Evolutionary conservation across 2,113 vertebrate genomes (phyloP), one percentile per base, ranked within the genome.

Genomic region (Steatornis caripensis): DNA sequence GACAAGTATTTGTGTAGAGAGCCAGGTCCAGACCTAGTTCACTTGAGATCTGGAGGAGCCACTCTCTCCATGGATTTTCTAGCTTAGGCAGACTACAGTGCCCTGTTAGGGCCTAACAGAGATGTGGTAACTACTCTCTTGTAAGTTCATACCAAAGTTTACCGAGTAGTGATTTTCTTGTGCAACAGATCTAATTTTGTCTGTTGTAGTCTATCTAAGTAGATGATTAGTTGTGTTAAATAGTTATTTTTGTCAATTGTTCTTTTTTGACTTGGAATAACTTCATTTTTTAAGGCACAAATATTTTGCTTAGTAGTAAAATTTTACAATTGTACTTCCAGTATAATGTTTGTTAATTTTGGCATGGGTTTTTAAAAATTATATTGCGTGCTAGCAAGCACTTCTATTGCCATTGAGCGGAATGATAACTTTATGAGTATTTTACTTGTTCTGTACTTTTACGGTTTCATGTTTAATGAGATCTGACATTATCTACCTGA

Each of bases 81-180:
- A 29, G 51, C 9, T 53, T 8, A 65, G 8, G 51, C 26, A 48
- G 26, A 41, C 21, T 15, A 0, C 26, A 61, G 39, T 43, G 39
- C 34, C 57, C 46, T 36, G 0, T 1, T 32, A 39, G 34, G 45
- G 15, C 48, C 34, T 7, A 8, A 39, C 1, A 4, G 21, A 45
- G 49, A 15, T 26, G 66, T 16, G 22, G 18, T 41, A 30, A 23
- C 39, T 71, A 1, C 37, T 53, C 26, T 22, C 41, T 3, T 7
- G 0, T 15, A 48, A 64, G 2, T 54, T 89, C 43, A 29, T 6
- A 48, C 15, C 17, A 62, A 64, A 4, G 7, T 49, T 79, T 45
- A 71, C 39, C 1, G 14, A 80, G 30, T 5, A 61, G 11, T 34
- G 37, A 19, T 53, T 81, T 87, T 37, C 64, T 57, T 32, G 27